Base-by-base conservation (phyloP, 2,888 invertebrate species). In the Epirrhoe alternata region DNA sequence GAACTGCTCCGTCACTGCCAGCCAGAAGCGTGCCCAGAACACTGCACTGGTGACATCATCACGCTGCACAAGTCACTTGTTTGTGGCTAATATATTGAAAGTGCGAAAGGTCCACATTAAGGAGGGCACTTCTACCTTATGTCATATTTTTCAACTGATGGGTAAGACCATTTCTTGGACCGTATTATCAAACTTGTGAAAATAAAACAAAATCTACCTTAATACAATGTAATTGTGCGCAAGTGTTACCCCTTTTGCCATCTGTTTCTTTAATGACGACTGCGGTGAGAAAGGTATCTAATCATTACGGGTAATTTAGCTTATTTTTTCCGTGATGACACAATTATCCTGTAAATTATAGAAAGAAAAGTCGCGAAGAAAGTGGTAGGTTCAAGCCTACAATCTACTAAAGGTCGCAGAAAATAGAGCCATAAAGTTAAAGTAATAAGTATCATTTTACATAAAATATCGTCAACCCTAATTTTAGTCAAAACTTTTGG, bases 191-290 rank as follows among this genome's bases (percentile, higher is more conserved):
- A 47, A 55, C 59, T 55, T 53, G 59, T 69, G 59, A 63, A 64
- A 66, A 69, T 63, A 60, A 66, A 66, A 63, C 49, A 66, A 50
- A 14, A 33, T 56, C 35, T 68, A 61, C 60, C 56, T 77, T 75
- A 70, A 72, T 62, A 70, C 70, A 84, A 42, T 76, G 74, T 74
- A 69, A 70, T 73, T 58, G 69, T 62, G 71, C 58, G 68, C 76
- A 74, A 79, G 79, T 82, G 82, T 81, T 71, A 75, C 79, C 83
- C 83, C 80, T 83, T 81, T 78, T 77, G 78, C 77, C 84, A 85
- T 83, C 79, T 86, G 86, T 79, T 61, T 63, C 74, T 58, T 74
- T 81, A 82, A 81, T 81, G 82, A 80, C 74, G 80, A 58, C 67
- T 79, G 80, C 62, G 78, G 78, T 77, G 77, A 72, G 78, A 80